phyloP scores from a whole-genome alignment of 1,140 invertebrate species.

The Drosophila subpulchrella region DNA sequence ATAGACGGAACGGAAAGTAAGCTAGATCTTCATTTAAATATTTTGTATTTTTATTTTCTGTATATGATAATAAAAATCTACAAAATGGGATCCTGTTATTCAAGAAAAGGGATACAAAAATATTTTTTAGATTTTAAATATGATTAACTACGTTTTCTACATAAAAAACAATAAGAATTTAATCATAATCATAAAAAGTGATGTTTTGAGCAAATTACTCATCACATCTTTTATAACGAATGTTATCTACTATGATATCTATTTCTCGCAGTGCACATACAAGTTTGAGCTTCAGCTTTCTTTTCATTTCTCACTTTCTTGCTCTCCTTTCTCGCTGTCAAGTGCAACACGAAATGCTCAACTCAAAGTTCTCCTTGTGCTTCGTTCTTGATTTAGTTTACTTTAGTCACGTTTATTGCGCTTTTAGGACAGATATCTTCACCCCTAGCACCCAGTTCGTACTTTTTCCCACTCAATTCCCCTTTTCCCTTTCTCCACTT shows the following conservation, averaged over 20 bases:
- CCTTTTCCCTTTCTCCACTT: no score
- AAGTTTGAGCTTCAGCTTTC: constrained; percentile 3
- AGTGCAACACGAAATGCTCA: constrained; percentile 50
- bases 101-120: not conserved
- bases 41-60: no score
- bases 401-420: constrained; percentile 57
- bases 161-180: no score
- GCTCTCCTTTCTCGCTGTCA: constrained; percentile 24
- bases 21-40: no score
- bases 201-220: no score
- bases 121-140: not conserved
- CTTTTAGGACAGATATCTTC: constrained; percentile 48
- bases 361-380: constrained; percentile 36
- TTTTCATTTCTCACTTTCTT: not conserved
- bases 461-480: not conserved
- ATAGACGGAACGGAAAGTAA: not conserved
- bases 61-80: no score
- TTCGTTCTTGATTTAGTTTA: constrained; percentile 55
- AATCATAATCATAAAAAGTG: no score
- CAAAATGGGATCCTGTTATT: no score
- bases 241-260: no score
- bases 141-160: not conserved
- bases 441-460: not conserved
- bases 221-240: no score
- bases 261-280: constrained; percentile 23